phyloP scores from a whole-genome alignment of 2,797 vertebrate species.

The Chelmon rostratus region DNA sequence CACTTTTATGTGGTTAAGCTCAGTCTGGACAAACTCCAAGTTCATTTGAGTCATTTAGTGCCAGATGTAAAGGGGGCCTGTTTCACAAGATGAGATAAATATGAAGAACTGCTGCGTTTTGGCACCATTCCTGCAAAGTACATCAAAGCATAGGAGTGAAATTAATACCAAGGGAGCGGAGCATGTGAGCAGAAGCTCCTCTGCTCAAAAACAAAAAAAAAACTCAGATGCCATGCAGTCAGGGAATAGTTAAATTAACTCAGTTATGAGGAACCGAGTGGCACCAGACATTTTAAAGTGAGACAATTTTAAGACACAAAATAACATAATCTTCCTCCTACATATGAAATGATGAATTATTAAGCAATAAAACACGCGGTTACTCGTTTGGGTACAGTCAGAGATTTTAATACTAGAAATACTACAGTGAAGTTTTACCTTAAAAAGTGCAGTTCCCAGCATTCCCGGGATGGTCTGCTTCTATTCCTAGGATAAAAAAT shows the following conservation, averaged over 20 bases:
- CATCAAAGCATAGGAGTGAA: conserved; percentile 63
- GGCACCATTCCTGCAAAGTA: conserved; percentile 57
- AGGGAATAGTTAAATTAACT: conserved; percentile 31
- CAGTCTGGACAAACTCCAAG: conserved; percentile 51
- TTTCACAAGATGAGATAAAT: conserved; percentile 63
- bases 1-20: conserved; percentile 49
- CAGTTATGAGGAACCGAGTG: conserved; percentile 9
- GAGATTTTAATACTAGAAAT: not conserved
- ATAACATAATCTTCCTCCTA: not conserved
- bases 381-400: not conserved
- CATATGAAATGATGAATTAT: not conserved
- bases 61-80: conserved; percentile 60
- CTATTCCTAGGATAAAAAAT: too few species aligned
- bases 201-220: conserved; percentile 41
- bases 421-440: too few species aligned
- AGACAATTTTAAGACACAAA: conserved; percentile 20
- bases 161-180: conserved; percentile 62
- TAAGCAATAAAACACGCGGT: not conserved
- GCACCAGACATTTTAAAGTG: conserved; percentile 19
- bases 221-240: conserved; percentile 12
- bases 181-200: conserved; percentile 48
- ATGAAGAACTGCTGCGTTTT: conserved; percentile 63
- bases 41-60: conserved; percentile 61
- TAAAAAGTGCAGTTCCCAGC: too few species aligned
- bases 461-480: too few species aligned